phyloP scores from a whole-genome alignment of 2,888 invertebrate genomes.

The Eulithis testata region DNA sequence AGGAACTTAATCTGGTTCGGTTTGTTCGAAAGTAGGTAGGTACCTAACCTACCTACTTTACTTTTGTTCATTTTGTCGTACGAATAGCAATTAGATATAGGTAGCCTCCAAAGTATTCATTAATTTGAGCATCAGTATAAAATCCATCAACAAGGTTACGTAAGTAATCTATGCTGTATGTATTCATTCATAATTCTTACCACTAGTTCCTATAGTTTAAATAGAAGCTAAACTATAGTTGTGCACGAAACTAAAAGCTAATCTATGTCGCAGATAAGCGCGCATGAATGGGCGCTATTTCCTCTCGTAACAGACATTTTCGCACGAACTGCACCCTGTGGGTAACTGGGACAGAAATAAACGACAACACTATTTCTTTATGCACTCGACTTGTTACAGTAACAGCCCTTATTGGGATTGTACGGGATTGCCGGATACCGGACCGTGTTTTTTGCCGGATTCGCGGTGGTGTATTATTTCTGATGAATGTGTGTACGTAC shows the following conservation, averaged over 20 bases:
- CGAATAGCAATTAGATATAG: too few species aligned
- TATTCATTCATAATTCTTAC: not conserved
- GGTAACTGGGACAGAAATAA: constrained; percentile 59
- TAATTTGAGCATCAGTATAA: too few species aligned
- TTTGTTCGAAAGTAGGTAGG: too few species aligned
- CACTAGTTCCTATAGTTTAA: too few species aligned
- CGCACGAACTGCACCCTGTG: constrained; percentile 48
- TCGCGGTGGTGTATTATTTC: too few species aligned
- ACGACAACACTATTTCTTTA: constrained; percentile 30
- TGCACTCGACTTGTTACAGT: constrained; percentile 20
- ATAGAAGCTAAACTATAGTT: constrained; percentile 2
- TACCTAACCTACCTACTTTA: too few species aligned
- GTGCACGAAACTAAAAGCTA: constrained; percentile 12
- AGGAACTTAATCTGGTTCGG: too few species aligned
- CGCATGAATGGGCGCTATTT: constrained; percentile 56
- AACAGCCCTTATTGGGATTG: constrained; percentile 15
- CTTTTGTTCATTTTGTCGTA: too few species aligned
- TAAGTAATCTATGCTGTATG: not conserved
- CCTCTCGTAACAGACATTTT: constrained; percentile 52
- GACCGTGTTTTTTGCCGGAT: too few species aligned
- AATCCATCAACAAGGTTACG: not conserved
- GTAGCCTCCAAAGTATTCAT: too few species aligned
- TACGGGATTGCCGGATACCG: too few species aligned
- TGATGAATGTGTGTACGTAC: too few species aligned
- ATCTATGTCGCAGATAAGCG: constrained; percentile 44